Base-by-base conservation (phyloP, 2,888 invertebrate genomes). In the Smittia sp. region DNA sequence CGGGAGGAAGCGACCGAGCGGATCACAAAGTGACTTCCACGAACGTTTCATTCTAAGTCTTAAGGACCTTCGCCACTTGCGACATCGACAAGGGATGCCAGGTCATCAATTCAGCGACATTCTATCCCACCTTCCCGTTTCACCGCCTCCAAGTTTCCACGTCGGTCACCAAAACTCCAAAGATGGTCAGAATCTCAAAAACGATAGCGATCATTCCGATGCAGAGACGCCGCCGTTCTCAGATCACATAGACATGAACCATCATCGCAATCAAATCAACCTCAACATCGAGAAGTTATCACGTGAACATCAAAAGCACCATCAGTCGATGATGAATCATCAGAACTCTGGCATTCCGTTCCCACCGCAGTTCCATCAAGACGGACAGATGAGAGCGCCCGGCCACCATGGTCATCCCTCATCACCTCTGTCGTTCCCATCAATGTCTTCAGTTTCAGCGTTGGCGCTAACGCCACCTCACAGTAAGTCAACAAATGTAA, bases 391-490 rank as follows among this genome's bases (percentile, higher is more conserved):
- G 32, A 72, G 72, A n/a, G 39, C 32, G 74, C 80, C 80, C 69
- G 82, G 83, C 32, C 87, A 85, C 77, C 85, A 80, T 77, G 83
- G 78, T 75, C 83, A 80, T 80, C 86, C 84, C 75, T 87, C 85
- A 69, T 86, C 86, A 76, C 89, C 85, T 76, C 82, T 90, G 80
- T 87, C 88, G 81, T 91, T 90, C 84, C 89, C 90, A 76, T 89
- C 89, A 74, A 88, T 90, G 84, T 86, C 89, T 66, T 88, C 90
- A 75, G 90, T 91, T 74, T 88, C 90, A 75, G 90, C 91, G 74
- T 84, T 93, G 77, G 88, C 92, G 46, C 84, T 93, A 80, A 92
- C 93, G 77, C 91, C 93, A 78, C 92, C 93, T 74, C 93, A 93
- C 85, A 90, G 89, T 87, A 84, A 90, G 88, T 89, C 79, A 15